phyloP scores from a whole-genome alignment of 2,113 vertebrate species.

The Anseranas semipalmata region DNA sequence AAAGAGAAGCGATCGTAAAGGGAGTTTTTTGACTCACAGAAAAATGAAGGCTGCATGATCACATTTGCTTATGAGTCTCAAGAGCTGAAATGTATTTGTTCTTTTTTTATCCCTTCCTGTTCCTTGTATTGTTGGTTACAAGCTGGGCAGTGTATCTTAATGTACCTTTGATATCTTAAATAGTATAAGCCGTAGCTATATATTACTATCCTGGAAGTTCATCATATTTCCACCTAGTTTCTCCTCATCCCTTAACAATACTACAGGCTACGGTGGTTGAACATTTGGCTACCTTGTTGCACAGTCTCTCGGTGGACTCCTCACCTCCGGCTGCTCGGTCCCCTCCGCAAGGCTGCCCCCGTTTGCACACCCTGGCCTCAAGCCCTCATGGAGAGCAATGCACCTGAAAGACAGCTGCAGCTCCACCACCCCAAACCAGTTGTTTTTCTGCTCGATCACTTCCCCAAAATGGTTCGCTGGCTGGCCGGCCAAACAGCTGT shows the following conservation, averaged over 20 bases:
- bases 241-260: not conserved
- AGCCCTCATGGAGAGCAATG: not conserved
- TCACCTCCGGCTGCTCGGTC: not conserved
- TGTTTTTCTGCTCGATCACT: constrained; percentile 24
- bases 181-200: not conserved
- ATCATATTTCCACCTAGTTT: not conserved
- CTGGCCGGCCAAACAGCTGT: constrained; percentile 18
- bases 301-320: not conserved
- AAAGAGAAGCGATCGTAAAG: not conserved
- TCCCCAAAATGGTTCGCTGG: constrained; percentile 50
- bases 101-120: not conserved
- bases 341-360: not conserved
- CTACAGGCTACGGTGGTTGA: not conserved
- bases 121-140: not conserved
- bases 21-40: not conserved
- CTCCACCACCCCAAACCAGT: not conserved
- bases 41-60: not conserved
- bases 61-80: not conserved
- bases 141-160: not conserved
- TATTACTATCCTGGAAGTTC: not conserved
- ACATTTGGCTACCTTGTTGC: fast-evolving
- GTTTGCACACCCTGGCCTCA: not conserved
- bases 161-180: not conserved
- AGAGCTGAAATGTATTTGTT: not conserved
- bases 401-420: not conserved